Evolutionary conservation across 2,113 vertebrate genomes (phyloP), one percentile per base, ranked within the genome.

Genomic region (Sylvilagus bachmani): DNA sequence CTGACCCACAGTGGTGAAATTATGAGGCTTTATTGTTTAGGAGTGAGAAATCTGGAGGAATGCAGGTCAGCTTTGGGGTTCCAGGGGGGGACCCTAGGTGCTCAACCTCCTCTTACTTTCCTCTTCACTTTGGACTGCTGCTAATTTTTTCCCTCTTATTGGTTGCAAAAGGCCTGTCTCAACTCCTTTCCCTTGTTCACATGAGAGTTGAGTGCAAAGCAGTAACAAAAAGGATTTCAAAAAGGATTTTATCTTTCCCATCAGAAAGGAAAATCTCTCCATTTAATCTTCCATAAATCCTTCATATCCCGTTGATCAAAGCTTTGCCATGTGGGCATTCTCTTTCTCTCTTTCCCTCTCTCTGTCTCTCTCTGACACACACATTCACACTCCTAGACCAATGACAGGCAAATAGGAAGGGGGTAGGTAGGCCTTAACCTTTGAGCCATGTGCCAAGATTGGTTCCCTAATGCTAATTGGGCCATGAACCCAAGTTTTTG

Each of bases 201-300:
- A 10, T 67, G 62, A 75, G 33, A 74, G 29, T 85, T 64, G 6
- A 7, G 24, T 79, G 90, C 51, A 89, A 81, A 94, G 21, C 36
- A 81, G 21, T 53, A 22, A 74, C 13, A 6, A 69, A 10, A 4
- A 17, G 71, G 13, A 2, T 95, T 10, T 80, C 51, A 79, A 71
- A 90, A 66, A 62, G 2, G 1, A 4, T 86, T 94, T 92, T 38
- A 13, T 58, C n/a, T 93, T 24, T 85, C 4, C 10, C 70, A 25
- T 49, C n/a, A 31, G 55, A 75, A 6, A 73, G 11, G 36, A 71
- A 51, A 44, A 51, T 73, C 10, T 64, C 16, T 84, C 21, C 36
- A 55, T 0, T 70, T 84, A 89, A 25, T 5, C 1, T 19, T 16
- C 2, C 70, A 29, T 11, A 82, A 78, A 89, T 64, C 25, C 25